Evolutionary conservation across 2,797 vertebrate genomes (phyloP), one percentile per base, ranked within the genome.

Genomic region (Pseudochromis fuscus): DNA sequence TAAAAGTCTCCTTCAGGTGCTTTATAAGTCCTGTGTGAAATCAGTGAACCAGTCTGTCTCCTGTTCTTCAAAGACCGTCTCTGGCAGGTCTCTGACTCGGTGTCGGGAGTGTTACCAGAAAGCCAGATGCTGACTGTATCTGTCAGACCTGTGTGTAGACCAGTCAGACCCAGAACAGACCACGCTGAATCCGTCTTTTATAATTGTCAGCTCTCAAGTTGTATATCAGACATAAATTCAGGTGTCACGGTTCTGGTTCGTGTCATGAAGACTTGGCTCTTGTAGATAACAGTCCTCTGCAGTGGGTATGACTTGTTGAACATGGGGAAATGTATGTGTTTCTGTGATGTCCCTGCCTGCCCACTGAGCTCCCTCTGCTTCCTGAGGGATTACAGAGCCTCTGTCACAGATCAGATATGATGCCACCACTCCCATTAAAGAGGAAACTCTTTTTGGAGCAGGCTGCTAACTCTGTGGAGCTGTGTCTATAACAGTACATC

Each of bases 321-420:
- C 25, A 66, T 44, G 56, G 12, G 46, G 1, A 67, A 45, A 68
- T 40, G 2, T 10, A 27, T 4, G 7, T 27, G 21, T 30, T 19
- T 52, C 16, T 24, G 12, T 44, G 16, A 52, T 24, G 63, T 30
- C 28, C n/a, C 25, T 10, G 31, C 37, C 5, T 69, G 55, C 15
- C 24, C 37, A 57, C 49, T 55, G 38, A 48, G 55, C 37, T 72
- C 18, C 25, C 56, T 60, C 56, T 65, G 21, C 37, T 73, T 84
- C 86, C 82, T 76, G 75, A 80, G 79, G 65, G 67, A 89, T 67
- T 72, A 74, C 24, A 76, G 73, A 69, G 40, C 35, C 64, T 71
- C 48, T 59, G 58, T 30, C 38, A 77, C 24, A 82, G 69, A 86
- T 87, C 70, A 68, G 9, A 81, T 70, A 89, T 86, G 85, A 84